Base-by-base conservation (phyloP, 2,797 vertebrate genomes). In the Linurgus olivaceus region DNA sequence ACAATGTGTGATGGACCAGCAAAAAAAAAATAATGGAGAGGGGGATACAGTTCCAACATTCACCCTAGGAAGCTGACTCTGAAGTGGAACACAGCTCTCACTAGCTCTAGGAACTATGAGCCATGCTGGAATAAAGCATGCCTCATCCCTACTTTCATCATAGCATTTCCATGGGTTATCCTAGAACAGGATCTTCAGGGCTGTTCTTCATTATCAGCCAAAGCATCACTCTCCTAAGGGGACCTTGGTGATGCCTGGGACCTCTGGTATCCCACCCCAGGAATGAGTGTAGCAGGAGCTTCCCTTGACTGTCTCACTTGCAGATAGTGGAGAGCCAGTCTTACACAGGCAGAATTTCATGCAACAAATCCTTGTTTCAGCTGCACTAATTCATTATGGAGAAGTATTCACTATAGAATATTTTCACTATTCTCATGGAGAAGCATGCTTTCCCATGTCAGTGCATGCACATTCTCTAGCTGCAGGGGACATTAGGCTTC, bases 401-500 rank as follows among this genome's bases (percentile, higher is more conserved):
- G 16, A 58, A 37, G 33, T 37, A 12, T 58, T 37, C 33, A 57
- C 16, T 35, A 57, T 35, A 57, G 55, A 57, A 17, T 35, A 35
- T 35, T 25, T 37, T 8, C 55, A 35, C 16, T 35, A 17, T 37
- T 57, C 55, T 35, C 19, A 90, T 1, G 18, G 68, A 70, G 45
- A 93, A 19, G 11, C 19, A 2, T 25, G 33, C 33, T 76, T 84
- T 73, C 55, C 42, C 13, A 31, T 51, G 85, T 74, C 82, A 76
- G 38, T 17, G 26, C 51, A 48, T 35, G 59, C 8, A 26, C 45
- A 45, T 88, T 88, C 52, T 59, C 71, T 77, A 85, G 61, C 75
- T 70, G 74, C 59, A 92, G 83, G 84, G 52, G 35, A 81, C 48
- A 62, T 63, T 42, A 84, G 73, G 52, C 84, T 87, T 57, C 75